phyloP scores from a whole-genome alignment of 2,888 invertebrate genomes.

The Coelogynopora nodosa region DNA sequence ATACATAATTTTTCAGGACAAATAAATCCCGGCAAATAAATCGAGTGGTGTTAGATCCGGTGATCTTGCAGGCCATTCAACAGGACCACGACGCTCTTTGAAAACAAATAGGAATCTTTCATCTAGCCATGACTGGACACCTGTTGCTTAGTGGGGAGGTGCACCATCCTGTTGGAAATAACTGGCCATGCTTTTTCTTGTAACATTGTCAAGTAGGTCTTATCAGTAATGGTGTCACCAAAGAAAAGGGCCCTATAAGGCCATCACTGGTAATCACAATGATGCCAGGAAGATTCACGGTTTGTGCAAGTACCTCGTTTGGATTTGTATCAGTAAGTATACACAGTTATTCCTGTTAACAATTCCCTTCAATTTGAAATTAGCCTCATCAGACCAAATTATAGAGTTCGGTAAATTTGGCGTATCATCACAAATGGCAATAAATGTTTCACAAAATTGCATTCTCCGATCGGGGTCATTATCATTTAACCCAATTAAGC shows the following conservation, averaged over 20 bases:
- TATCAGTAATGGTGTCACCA: neutral
- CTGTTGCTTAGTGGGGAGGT: conserved; percentile 4
- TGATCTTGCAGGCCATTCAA: neutral
- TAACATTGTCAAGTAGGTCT: neutral
- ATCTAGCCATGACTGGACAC: neutral
- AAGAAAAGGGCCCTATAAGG: neutral
- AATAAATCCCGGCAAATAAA: neutral
- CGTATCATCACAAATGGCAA: conserved; percentile 7
- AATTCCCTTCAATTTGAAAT: neutral
- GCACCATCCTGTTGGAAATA: conserved; percentile 21
- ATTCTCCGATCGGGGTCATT: neutral
- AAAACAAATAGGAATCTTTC: neutral
- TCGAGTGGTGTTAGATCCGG: conserved; percentile 8
- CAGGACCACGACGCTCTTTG: neutral
- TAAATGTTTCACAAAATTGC: conserved; percentile 18
- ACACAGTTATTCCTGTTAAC: conserved; percentile 18
- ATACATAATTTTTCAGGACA: neutral
- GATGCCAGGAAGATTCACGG: conserved; percentile 24
- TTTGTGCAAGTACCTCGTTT: neutral
- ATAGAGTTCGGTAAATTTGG: neutral
- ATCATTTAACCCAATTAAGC: neutral
- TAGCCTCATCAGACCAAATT: conserved; percentile 19
- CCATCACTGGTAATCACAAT: neutral
- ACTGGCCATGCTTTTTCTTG: conserved; percentile 16
- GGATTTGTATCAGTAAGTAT: conserved; percentile 5